These are phyloP conservation scores for Neotoxoptera formosana DNA, from an alignment of 1,140 invertebrate genomes.

Conservation along the genomic window DNA sequence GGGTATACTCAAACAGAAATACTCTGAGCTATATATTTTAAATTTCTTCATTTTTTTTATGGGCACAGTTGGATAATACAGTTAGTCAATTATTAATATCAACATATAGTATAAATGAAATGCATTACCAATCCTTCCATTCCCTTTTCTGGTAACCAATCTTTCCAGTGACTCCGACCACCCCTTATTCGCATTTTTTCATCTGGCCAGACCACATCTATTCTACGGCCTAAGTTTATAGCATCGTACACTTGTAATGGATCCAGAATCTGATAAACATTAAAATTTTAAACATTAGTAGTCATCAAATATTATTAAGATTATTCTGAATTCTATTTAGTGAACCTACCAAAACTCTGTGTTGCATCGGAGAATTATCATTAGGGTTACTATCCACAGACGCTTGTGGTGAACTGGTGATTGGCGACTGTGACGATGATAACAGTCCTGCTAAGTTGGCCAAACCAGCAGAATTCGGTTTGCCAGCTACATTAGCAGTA, in stretches of 20 bases:
- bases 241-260: constrained; percentile 85
- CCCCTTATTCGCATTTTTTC: constrained; percentile 85
- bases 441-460: constrained; percentile 81
- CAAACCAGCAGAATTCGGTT: constrained; percentile 81
- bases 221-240: constrained; percentile 85
- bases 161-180: constrained; percentile 85
- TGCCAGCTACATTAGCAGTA: constrained; percentile 73
- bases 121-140: constrained; percentile 83
- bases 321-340: not conserved
- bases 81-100: not conserved
- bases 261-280: constrained; percentile 70
- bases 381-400: constrained; percentile 60
- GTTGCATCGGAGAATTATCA: constrained; percentile 65
- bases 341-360: constrained; percentile 69
- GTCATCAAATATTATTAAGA: not conserved
- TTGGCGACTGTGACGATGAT: constrained; percentile 59
- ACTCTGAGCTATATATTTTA: not conserved
- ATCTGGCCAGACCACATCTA: constrained; percentile 91
- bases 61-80: too few species aligned
- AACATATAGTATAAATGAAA: not conserved
- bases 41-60: not conserved
- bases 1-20: too few species aligned
- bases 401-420: constrained; percentile 59
- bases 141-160: constrained; percentile 86
- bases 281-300: not conserved